Evolutionary conservation across 2,113 vertebrate genomes (phyloP), one percentile per base, ranked within the genome.

Genomic region (Plestiodon gilberti): DNA sequence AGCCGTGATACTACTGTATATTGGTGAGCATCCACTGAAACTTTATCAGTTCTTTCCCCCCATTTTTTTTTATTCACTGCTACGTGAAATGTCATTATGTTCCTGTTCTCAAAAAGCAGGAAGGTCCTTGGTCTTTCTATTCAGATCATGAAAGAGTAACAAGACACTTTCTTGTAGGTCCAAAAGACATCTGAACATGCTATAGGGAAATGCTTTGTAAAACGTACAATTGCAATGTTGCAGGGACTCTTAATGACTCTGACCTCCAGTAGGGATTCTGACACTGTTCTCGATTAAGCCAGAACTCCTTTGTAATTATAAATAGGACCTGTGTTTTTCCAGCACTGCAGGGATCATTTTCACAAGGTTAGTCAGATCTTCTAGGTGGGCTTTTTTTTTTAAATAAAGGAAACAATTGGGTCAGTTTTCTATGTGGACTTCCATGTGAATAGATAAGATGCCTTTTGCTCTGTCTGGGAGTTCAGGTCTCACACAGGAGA

Each of bases 291-390:
- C 30, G 25, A 74, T 35, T 20, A 61, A 84, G 14, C 11, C 23
- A 84, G 30, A 87, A 43, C 55, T 20, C 33, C 77, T 89, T 10
- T 61, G 83, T 67, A 35, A 22, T 10, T 71, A 55, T 62, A 61
- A 33, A 2, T 57, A 64, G 62, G 20, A 86, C 52, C 40, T 82
- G 65, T 52, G 2, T 61, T 69, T 78, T 43, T 62, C 22, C 35
- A 4, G 55, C 3, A 0, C 13, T 33, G 23, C 78, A 52, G 33
- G 38, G 35, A 64, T 74, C 61, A 7, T 20, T 84, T 91, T 80
- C 64, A 70, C 40, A 30, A 55, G 18, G 0, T 9, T 88, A 35
- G 7, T 30, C 85, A 48, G 67, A 4, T 70, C 74, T 88, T 87
- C 3, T 55, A 73, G 81, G 22, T 20, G 43, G 43, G 43, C 43